Evolutionary conservation across 2,797 vertebrate genomes (phyloP).

Genomic region (Simalia tracyae): DNA sequence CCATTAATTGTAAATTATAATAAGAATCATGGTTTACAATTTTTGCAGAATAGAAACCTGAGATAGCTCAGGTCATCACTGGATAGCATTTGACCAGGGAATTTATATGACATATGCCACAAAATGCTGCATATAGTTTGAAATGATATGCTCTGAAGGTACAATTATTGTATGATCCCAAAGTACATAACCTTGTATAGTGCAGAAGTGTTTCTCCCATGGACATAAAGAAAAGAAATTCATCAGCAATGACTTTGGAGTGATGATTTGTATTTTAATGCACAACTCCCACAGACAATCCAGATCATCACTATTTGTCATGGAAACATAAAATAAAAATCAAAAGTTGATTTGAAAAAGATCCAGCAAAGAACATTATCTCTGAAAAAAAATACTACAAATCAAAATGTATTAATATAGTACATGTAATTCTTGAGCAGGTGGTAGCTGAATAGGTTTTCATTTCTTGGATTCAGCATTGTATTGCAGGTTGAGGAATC

Average conservation of each 20-base stretch:
- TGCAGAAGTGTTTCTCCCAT: slow-evolving; percentile 52
- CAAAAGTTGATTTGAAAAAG: neutral
- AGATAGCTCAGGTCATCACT: slow-evolving; percentile 66
- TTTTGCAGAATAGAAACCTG: slow-evolving; percentile 55
- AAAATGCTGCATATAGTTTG: slow-evolving; percentile 63
- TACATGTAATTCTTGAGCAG: slow-evolving; percentile 13
- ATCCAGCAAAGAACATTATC: slow-evolving; percentile 4
- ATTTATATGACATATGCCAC: slow-evolving; percentile 72
- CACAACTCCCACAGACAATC: neutral
- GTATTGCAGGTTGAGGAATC: neutral
- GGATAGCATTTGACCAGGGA: slow-evolving; percentile 70
- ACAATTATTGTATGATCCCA: slow-evolving; percentile 71
- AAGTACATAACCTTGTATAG: slow-evolving; percentile 70
- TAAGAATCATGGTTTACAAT: slow-evolving; percentile 58
- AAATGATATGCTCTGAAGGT: slow-evolving; percentile 73
- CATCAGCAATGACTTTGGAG: slow-evolving; percentile 40
- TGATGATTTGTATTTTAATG: slow-evolving; percentile 22
- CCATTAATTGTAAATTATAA: slow-evolving; percentile 47
- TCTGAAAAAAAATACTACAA: slow-evolving; percentile 20
- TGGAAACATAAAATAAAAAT: neutral
- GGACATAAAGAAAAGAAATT: slow-evolving; percentile 48
- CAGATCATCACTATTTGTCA: slow-evolving; percentile 6
- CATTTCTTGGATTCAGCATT: neutral
- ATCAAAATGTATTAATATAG: slow-evolving; percentile 19
- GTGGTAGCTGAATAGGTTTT: neutral